A percentile compares a stretch with the other conserved stretches of the same genome.
phyloP scores from a whole-genome alignment of 2,888 invertebrate genomes.

The Oscheius sp. region DNA sequence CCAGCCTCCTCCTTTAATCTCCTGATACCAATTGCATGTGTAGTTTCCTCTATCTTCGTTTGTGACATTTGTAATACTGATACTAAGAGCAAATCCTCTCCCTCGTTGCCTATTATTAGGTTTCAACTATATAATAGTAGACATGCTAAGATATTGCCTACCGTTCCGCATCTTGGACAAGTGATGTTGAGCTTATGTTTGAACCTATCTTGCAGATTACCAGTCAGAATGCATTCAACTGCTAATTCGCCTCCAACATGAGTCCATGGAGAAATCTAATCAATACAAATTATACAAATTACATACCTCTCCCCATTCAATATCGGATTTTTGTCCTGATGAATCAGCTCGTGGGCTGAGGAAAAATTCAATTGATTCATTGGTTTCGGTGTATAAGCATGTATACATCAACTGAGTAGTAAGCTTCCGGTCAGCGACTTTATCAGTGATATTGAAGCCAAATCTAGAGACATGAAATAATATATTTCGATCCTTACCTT shows the following conservation, averaged over 20 bases:
- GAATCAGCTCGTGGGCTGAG: slow-evolving; percentile 28
- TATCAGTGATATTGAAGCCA: slow-evolving; percentile 38
- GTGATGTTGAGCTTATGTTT: slow-evolving; percentile 30
- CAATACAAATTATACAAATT: background rate
- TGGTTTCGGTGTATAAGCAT: background rate
- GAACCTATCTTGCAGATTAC: slow-evolving; percentile 13
- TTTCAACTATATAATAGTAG: too few species aligned
- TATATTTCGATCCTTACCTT: slow-evolving; percentile 3
- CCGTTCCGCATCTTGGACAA: slow-evolving; percentile 38
- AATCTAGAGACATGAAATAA: slow-evolving; percentile 23
- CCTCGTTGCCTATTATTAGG: too few species aligned
- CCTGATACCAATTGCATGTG: slow-evolving; percentile 34
- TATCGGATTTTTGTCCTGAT: slow-evolving; percentile 22
- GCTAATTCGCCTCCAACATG: slow-evolving; percentile 39
- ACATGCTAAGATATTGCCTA: too few species aligned
- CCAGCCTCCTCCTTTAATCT: too few species aligned
- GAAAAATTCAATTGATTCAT: slow-evolving; percentile 8
- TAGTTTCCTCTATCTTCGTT: slow-evolving; percentile 37
- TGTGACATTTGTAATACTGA: slow-evolving; percentile 30
- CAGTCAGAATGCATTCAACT: slow-evolving; percentile 25
- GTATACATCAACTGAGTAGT: slow-evolving; percentile 3
- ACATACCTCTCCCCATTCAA: slow-evolving; percentile 37
- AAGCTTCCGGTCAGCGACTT: slow-evolving; percentile 23
- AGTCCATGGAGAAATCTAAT: slow-evolving; percentile 38
- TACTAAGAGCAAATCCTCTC: slow-evolving; percentile 4